Conservation (phyloP, 1,140 invertebrate species). For the Asobara japonica region DNA sequence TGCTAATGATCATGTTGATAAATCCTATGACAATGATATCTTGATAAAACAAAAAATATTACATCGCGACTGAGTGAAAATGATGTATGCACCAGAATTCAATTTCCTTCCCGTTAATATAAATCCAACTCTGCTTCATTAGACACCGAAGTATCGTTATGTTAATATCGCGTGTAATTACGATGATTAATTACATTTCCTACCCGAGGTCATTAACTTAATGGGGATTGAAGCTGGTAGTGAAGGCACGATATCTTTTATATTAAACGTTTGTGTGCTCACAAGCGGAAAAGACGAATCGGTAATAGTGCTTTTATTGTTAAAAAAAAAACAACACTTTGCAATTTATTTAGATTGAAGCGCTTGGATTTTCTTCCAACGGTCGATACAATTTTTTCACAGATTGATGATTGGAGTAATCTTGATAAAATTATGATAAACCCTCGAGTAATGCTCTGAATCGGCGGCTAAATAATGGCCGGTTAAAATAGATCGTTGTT, state of each 20-base stretch:
- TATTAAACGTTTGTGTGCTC: constrained; percentile 7
- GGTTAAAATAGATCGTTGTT: constrained; percentile 1
- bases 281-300: background rate
- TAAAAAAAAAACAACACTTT: background rate
- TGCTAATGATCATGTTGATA: background rate
- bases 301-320: background rate
- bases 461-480: background rate
- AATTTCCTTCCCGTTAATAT: constrained; percentile 23
- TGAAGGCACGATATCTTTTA: constrained; percentile 15
- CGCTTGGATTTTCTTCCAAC: no score
- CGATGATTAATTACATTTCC: constrained; percentile 36
- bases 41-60: constrained; percentile 28
- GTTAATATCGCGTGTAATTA: constrained; percentile 40
- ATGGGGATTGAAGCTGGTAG: constrained; percentile 24
- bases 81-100: constrained; percentile 33
- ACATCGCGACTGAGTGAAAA: constrained; percentile 17
- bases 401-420: background rate
- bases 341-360: background rate
- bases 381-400: no score
- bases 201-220: constrained; percentile 36
- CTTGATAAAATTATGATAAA: background rate
- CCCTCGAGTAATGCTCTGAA: constrained; percentile 1
- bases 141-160: constrained; percentile 34
- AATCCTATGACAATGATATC: background rate
- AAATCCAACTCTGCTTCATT: constrained; percentile 24